phyloP scores from a whole-genome alignment of 2,113 vertebrate genomes.

The Salminus brasiliensis region DNA sequence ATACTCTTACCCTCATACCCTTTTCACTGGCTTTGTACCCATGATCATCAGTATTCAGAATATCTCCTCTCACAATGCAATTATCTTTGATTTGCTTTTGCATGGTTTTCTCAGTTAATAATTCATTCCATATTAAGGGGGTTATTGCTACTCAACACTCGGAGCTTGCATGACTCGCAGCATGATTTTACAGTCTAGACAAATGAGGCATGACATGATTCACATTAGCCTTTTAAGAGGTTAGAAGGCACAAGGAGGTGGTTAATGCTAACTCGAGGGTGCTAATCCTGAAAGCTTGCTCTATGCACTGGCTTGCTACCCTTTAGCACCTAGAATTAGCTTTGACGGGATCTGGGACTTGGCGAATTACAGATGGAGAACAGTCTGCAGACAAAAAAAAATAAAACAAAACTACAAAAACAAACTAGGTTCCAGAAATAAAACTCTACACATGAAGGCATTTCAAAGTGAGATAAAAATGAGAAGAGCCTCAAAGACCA shows the following conservation, averaged over 20 bases:
- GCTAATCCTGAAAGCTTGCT: constrained; percentile 6
- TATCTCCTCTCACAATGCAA: not conserved
- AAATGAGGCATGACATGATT: constrained; percentile 33
- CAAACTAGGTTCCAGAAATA: not conserved
- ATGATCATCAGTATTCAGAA: not conserved
- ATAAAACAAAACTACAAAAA: not conserved
- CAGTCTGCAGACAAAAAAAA: constrained; percentile 51
- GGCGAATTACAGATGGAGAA: constrained; percentile 25
- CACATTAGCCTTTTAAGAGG: constrained; percentile 30
- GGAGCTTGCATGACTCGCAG: constrained; percentile 13
- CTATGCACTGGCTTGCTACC: constrained; percentile 27
- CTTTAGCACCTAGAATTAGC: constrained; percentile 43
- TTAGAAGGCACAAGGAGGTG: constrained; percentile 41
- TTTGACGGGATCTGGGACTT: constrained; percentile 21
- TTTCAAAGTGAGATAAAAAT: no score
- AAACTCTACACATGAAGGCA: not conserved
- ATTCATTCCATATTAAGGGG: constrained; percentile 10
- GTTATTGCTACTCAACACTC: not conserved
- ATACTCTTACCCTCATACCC: no score
- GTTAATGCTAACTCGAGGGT: constrained; percentile 48
- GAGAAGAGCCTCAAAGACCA: not conserved
- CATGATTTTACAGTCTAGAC: constrained; percentile 29
- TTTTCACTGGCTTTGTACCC: not conserved
- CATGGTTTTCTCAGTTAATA: not conserved
- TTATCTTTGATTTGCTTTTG: not conserved